Evolutionary conservation across 2,797 vertebrate genomes (phyloP), one percentile per base, ranked within the genome.

Genomic region (Pangasius mekongensis): DNA sequence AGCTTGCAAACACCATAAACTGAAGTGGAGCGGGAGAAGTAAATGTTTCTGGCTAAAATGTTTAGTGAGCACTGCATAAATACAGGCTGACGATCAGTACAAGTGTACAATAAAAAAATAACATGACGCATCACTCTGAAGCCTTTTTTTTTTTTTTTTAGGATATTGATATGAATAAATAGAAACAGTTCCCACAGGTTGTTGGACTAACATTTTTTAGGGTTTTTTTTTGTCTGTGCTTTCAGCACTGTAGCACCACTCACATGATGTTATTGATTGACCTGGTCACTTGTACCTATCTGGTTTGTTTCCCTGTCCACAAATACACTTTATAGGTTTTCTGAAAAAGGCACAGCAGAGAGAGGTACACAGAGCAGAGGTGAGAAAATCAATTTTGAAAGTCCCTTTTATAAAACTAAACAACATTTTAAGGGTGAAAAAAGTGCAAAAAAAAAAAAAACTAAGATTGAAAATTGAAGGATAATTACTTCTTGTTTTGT

Each of bases 261-360:
- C 62, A 80, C 30, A 49, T 7, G 3, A 36, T 39, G 27, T 47
- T 87, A 69, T 56, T 89, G 80, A 83, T 60, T 87, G 86, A 71
- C 56, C 49, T 54, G 52, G 16, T 87, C 66, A 84, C 14, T 1
- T 71, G 71, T 62, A 67, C 62, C 24, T 81, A 24, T 27, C 88
- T 54, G 39, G 3, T 91, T 88, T 91, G 83, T 92, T 77, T 86
- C 83, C 69, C 77, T 90, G 88, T 91, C 83, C 92, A 90, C 87
- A 49, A 66, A 92, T 87, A 58, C 66, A 94, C 73, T 93, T 30
- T 86, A 85, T 77, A 97, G 96, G 95, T 96, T 96, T 94, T 93
- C 94, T 87, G 96, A 95, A 84, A 96, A 96, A 85, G 90, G 93
- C 71, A 95, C 94, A 82, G 92, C 93, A 93, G 96, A 96, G 82